Percentiles rank a stretch among this genome's conserved stretches.
Evolutionary conservation across 2,888 invertebrate species (phyloP).

Genomic region (Bombyx huttoni): DNA sequence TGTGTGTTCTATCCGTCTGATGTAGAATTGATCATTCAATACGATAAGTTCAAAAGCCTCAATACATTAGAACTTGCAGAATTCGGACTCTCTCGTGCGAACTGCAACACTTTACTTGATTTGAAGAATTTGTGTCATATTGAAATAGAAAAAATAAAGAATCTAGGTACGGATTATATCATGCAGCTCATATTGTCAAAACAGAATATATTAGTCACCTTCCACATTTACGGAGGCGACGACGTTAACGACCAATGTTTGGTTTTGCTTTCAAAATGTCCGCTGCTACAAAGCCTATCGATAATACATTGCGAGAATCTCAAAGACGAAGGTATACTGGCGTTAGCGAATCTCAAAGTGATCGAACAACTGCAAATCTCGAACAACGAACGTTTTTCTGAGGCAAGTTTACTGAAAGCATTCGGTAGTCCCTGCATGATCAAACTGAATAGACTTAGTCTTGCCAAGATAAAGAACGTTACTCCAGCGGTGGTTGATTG

Average conservation of each 20-base stretch:
- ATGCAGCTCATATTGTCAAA: slow-evolving; percentile 38
- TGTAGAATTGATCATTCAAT: slow-evolving; percentile 34
- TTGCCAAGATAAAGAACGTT: slow-evolving; percentile 50
- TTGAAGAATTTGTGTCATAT: slow-evolving; percentile 47
- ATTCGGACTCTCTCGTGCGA: slow-evolving; percentile 44
- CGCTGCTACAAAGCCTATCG: slow-evolving; percentile 40
- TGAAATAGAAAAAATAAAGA: slow-evolving; percentile 53
- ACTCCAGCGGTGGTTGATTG: slow-evolving; percentile 48
- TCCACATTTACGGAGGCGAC: slow-evolving; percentile 53
- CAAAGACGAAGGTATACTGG: slow-evolving; percentile 42
- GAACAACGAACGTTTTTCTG: slow-evolving; percentile 54
- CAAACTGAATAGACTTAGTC: slow-evolving; percentile 44
- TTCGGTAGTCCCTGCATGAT: slow-evolving; percentile 35
- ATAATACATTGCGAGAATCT: slow-evolving; percentile 54
- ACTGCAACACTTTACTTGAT: slow-evolving; percentile 39
- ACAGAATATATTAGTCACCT: slow-evolving; percentile 30
- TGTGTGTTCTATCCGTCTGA: slow-evolving; percentile 32
- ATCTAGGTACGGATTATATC: slow-evolving; percentile 37
- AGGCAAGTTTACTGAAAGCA: slow-evolving; percentile 34
- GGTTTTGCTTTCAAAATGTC: slow-evolving; percentile 39
- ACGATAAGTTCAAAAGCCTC: slow-evolving; percentile 39
- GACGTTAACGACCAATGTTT: slow-evolving; percentile 46
- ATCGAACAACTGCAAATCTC: slow-evolving; percentile 51
- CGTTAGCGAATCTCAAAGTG: slow-evolving; percentile 28
- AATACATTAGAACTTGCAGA: slow-evolving; percentile 45